A percentile compares a stretch with the other conserved stretches of the same genome.
Conservation (phyloP, 2,888 invertebrate species). For the Colletes collaris region DNA sequence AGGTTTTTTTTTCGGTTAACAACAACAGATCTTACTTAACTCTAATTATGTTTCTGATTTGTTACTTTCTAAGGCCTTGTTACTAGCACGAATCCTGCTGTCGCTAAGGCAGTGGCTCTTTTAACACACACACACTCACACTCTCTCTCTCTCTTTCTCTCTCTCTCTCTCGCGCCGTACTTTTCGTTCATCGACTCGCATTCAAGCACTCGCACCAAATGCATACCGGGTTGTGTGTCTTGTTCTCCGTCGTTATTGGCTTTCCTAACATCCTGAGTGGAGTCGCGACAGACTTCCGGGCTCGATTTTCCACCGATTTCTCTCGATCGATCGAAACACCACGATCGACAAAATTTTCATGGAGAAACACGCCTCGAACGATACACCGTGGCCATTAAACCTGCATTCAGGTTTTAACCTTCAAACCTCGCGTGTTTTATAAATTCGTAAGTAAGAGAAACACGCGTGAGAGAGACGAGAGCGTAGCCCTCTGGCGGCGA, state of each 20-base stretch:
- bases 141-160: slow-evolving; percentile 4
- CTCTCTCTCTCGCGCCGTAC: neutral
- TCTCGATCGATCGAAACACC: too few species aligned
- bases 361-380: too few species aligned
- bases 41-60: slow-evolving; percentile 79
- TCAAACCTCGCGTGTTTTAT: too few species aligned
- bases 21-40: slow-evolving; percentile 76
- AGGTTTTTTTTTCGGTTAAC: slow-evolving; percentile 65
- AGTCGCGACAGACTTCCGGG: slow-evolving; percentile 29
- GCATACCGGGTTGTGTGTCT: too few species aligned
- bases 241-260: neutral
- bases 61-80: slow-evolving; percentile 79
- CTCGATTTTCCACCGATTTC: neutral
- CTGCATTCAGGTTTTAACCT: too few species aligned
- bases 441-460: too few species aligned
- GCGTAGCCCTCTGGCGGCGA: too few species aligned
- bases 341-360: too few species aligned
- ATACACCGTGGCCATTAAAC: too few species aligned
- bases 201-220: neutral
- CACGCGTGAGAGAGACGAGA: too few species aligned
- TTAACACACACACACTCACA: slow-evolving; percentile 45
- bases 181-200: neutral
- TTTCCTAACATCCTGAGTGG: neutral
- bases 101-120: slow-evolving; percentile 77
- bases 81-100: slow-evolving; percentile 69